A percentile compares a stretch with the other conserved stretches of the same genome.
Conservation (phyloP, 2,888 invertebrate genomes). For the Brassicogethes aeneus region DNA sequence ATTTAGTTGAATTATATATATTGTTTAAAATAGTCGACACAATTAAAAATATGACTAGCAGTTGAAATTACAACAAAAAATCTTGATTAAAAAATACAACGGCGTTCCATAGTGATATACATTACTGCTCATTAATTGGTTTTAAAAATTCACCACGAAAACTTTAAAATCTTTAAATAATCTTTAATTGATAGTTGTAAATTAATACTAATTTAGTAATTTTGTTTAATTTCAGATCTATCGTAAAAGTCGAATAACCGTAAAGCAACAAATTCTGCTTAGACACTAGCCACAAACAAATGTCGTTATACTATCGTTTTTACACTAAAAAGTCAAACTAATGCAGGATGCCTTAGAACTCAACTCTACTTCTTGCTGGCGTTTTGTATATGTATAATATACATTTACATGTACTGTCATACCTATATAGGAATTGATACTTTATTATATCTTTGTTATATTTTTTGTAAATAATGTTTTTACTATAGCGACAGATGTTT, state of each 20-base stretch:
- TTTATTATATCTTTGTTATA: conserved; percentile 22
- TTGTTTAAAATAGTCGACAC: too few species aligned
- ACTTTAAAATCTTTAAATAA: too few species aligned
- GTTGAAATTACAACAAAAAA: too few species aligned
- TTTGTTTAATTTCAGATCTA: conserved; percentile 32
- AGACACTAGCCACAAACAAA: conserved; percentile 21
- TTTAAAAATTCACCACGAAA: too few species aligned
- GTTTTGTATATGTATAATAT: conserved; percentile 28
- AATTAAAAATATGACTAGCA: too few species aligned
- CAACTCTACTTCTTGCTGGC: conserved; percentile 32
- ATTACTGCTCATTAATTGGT: too few species aligned
- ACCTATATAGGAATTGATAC: conserved; percentile 25
- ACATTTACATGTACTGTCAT: conserved; percentile 7
- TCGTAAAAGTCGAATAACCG: conserved; percentile 29
- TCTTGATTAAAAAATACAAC: too few species aligned
- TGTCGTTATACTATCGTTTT: conserved; percentile 28
- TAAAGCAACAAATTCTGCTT: conserved; percentile 20
- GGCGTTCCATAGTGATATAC: too few species aligned
- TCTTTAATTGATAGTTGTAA: too few species aligned
- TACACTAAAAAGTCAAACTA: conserved; percentile 19
- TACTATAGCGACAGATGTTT: background rate
- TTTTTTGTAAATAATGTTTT: conserved; percentile 27
- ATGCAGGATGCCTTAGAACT: conserved; percentile 32
- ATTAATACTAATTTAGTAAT: conserved; percentile 3
- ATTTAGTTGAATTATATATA: too few species aligned